Conservation (phyloP, 2,113 vertebrate species). For the Amblyornis subalaris region DNA sequence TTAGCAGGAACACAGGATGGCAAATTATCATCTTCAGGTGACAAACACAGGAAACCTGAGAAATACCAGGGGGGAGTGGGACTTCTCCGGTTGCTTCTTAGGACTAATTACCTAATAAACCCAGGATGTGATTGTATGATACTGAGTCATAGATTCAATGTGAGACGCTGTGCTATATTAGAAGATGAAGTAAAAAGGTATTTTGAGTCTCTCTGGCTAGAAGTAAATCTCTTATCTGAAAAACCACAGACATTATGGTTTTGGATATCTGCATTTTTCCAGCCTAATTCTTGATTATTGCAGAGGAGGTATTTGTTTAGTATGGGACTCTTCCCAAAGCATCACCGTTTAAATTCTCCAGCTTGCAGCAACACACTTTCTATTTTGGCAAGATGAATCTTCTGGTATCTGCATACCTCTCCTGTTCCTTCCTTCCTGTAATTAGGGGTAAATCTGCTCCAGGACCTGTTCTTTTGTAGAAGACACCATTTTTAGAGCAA, state of each 20-base stretch:
- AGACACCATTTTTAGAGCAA: constrained; percentile 62
- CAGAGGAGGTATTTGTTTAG: constrained; percentile 8
- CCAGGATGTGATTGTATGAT: constrained; percentile 49
- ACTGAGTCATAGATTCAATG: constrained; percentile 10
- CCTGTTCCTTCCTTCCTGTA: constrained; percentile 56
- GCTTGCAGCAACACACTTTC: constrained; percentile 33
- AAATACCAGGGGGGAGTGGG: not conserved
- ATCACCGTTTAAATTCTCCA: constrained; percentile 20
- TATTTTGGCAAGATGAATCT: constrained; percentile 59
- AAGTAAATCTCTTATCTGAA: constrained; percentile 34
- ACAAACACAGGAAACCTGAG: constrained; percentile 39
- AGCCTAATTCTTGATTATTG: not conserved
- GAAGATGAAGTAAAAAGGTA: constrained; percentile 38
- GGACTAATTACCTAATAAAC: constrained; percentile 47
- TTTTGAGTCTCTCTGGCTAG: constrained; percentile 36
- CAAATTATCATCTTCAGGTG: constrained; percentile 35
- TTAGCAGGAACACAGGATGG: not conserved
- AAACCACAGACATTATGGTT: constrained; percentile 31
- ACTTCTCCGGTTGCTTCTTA: constrained; percentile 38
- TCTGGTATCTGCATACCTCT: constrained; percentile 51
- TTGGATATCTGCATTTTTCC: constrained; percentile 39
- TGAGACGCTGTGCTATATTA: constrained; percentile 19
- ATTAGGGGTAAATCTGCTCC: constrained; percentile 70
- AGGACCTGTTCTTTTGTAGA: constrained; percentile 63
- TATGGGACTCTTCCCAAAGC: constrained; percentile 6